phyloP scores from a whole-genome alignment of 2,797 vertebrate species.

The Gymnothorax javanicus region DNA sequence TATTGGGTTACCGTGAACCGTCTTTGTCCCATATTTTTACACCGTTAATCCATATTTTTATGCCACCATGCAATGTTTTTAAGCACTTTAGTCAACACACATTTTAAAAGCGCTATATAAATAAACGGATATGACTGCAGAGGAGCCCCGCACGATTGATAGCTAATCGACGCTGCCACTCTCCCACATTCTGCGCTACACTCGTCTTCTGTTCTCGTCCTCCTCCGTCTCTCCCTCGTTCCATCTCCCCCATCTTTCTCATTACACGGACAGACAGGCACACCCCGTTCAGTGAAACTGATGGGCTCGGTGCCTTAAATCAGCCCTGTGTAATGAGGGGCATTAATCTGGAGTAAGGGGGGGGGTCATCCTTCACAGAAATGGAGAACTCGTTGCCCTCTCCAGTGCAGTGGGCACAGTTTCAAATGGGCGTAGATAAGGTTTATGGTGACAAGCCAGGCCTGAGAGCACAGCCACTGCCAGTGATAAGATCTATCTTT shows the following conservation, averaged over 20 bases:
- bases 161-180: neutral
- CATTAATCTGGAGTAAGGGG: neutral
- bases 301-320: neutral
- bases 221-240: neutral
- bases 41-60: too few species aligned
- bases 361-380: neutral
- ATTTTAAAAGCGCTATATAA: too few species aligned
- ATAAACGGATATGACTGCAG: too few species aligned
- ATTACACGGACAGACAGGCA: neutral
- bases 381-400: neutral
- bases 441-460: neutral
- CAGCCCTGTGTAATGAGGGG: neutral
- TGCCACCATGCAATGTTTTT: too few species aligned
- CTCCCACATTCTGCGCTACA: neutral
- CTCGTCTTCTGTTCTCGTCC: neutral
- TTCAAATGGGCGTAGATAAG: neutral
- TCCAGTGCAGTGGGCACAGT: neutral
- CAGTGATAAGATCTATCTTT: too few species aligned
- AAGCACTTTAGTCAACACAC: too few species aligned
- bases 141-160: neutral
- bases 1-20: too few species aligned
- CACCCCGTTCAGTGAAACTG: neutral
- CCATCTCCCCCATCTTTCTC: neutral
- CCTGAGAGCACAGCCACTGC: neutral
- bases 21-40: too few species aligned